Conservation (phyloP, 2,113 vertebrate genomes). For the Tretioscincus oriximinensis region DNA sequence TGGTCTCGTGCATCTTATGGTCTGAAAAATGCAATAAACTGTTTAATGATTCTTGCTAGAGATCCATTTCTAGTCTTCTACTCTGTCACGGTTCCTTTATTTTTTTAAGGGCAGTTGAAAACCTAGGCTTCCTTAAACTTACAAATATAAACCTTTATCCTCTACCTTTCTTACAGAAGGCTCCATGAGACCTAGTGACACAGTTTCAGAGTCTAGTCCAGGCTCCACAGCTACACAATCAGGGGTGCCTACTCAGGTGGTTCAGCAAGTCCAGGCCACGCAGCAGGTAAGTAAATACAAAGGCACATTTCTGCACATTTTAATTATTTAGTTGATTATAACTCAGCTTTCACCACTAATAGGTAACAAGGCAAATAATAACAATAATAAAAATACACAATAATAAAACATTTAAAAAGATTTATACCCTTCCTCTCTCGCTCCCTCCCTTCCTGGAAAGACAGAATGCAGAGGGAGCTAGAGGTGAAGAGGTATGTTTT, state of each 20-base stretch:
- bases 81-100: neutral
- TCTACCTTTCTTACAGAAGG: conserved; percentile 74
- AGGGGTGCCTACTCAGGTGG: conserved; percentile 84
- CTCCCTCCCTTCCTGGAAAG: too few relatives aligned
- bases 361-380: too few relatives aligned
- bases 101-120: neutral
- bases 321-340: too few relatives aligned
- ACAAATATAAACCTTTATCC: neutral
- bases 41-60: neutral
- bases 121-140: neutral
- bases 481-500: too few relatives aligned
- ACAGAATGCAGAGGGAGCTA: too few relatives aligned
- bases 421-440: too few relatives aligned
- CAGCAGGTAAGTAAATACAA: conserved; percentile 76
- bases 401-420: too few relatives aligned
- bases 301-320: neutral
- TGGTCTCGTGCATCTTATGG: too few relatives aligned
- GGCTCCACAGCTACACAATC: conserved; percentile 81
- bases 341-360: too few relatives aligned
- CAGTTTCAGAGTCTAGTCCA: conserved; percentile 83
- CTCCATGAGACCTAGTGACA: conserved; percentile 83
- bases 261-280: conserved; percentile 83
- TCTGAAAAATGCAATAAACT: too few relatives aligned
- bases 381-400: too few relatives aligned
- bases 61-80: neutral